phyloP scores from a whole-genome alignment of 1,140 invertebrate genomes.

The Saccostrea echinata region DNA sequence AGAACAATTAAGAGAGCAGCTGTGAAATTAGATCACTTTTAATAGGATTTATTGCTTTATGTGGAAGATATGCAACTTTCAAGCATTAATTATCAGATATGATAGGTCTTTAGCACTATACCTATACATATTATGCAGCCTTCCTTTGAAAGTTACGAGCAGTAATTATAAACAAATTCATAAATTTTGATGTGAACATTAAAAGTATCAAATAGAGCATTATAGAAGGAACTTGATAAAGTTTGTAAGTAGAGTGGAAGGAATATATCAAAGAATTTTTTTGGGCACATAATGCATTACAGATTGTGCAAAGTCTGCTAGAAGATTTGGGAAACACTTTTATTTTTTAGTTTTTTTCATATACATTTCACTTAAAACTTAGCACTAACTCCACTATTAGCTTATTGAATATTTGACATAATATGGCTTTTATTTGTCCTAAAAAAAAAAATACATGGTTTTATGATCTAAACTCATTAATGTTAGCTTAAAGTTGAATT shows the following conservation, averaged over 20 bases:
- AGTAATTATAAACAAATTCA: not conserved
- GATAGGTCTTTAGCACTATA: not conserved
- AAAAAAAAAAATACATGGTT: not conserved
- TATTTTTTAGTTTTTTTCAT: too few species aligned
- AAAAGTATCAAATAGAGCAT: not conserved
- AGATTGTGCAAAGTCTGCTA: too few species aligned
- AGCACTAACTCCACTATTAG: too few species aligned
- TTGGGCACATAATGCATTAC: too few species aligned
- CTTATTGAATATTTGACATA: not conserved
- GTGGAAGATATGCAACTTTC: not conserved
- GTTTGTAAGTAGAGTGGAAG: not conserved
- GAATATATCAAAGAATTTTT: not conserved
- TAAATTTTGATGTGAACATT: not conserved
- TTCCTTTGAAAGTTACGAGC: too few species aligned
- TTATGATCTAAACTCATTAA: not conserved
- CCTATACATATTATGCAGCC: not conserved
- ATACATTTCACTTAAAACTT: too few species aligned
- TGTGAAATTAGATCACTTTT: slow-evolving; percentile 1
- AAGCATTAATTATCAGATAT: too few species aligned
- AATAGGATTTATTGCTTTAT: not conserved
- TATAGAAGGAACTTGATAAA: not conserved
- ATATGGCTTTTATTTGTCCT: not conserved
- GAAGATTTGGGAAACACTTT: too few species aligned
- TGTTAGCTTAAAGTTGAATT: not conserved
- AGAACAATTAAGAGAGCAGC: not conserved